Conservation (phyloP, 2,888 invertebrate species). For the Erebia palarica region DNA sequence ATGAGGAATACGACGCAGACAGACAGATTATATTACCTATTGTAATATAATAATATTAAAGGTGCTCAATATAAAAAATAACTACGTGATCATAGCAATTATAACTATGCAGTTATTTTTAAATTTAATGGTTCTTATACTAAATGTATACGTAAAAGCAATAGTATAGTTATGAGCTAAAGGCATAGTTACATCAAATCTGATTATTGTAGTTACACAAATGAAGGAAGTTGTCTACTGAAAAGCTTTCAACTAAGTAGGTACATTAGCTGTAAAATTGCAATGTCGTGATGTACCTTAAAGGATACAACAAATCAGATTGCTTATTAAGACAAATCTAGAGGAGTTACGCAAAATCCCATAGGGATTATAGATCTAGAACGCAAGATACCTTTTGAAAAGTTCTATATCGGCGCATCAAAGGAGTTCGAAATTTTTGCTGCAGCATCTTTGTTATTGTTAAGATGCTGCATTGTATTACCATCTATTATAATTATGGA, state of each 20-base stretch:
- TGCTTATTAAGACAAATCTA: not conserved
- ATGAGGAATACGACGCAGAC: no score
- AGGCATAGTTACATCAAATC: no score
- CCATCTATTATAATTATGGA: no score
- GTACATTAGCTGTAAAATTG: not conserved
- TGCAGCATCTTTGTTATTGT: not conserved
- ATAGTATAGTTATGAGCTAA: no score
- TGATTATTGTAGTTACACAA: no score
- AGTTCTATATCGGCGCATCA: constrained; percentile 15
- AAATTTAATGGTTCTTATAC: no score
- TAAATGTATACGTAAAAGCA: no score
- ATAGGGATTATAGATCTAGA: constrained; percentile 10
- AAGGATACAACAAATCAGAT: not conserved
- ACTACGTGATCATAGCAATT: no score
- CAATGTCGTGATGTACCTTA: not conserved
- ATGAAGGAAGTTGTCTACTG: not conserved
- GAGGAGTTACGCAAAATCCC: not conserved
- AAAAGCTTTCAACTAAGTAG: not conserved
- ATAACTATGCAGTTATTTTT: no score
- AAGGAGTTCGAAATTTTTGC: not conserved
- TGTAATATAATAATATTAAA: no score
- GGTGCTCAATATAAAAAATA: no score
- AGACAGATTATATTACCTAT: no score
- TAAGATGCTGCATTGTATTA: not conserved
- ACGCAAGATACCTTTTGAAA: constrained; percentile 7